These are phyloP conservation scores for Philaethria dido DNA, from an alignment of 2,888 invertebrate genomes.

Conservation along the genomic window DNA sequence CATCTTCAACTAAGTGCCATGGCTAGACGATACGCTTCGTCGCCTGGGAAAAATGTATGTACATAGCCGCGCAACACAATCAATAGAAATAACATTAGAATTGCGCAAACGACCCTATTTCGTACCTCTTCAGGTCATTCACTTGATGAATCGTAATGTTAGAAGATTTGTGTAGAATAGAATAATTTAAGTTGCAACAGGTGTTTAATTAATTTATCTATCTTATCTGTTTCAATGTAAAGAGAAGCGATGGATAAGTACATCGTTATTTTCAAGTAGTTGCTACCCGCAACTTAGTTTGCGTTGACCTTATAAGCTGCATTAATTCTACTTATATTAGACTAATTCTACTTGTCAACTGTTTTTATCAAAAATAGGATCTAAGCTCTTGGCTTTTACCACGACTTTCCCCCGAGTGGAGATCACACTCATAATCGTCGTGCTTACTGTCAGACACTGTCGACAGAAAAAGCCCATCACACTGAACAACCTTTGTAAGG, in stretches of 20 bases:
- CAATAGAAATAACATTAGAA: conserved; percentile 52
- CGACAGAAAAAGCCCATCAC: no score
- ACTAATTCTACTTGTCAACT: no score
- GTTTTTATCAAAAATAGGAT: no score
- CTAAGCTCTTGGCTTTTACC: no score
- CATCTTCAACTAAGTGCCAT: conserved; percentile 30
- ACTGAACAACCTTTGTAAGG: no score
- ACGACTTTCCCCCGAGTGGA: no score
- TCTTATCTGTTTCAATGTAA: background rate
- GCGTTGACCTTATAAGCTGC: no score
- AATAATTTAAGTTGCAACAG: conserved; percentile 11
- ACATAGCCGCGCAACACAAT: conserved; percentile 53
- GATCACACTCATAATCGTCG: no score
- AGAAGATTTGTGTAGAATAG: conserved; percentile 28
- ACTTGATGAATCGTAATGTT: conserved; percentile 46
- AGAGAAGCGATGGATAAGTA: background rate
- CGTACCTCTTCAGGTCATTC: conserved; percentile 52
- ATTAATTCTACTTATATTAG: no score
- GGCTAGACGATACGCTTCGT: conserved; percentile 65
- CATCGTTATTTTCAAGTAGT: background rate
- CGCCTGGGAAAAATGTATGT: conserved; percentile 78
- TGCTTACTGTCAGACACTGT: no score
- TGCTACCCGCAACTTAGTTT: no score
- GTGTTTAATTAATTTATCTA: no score
- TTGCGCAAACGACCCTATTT: conserved; percentile 49